These are phyloP conservation scores for Argentina silus DNA, from an alignment of 2,797 vertebrate species.

Conservation along the genomic window DNA sequence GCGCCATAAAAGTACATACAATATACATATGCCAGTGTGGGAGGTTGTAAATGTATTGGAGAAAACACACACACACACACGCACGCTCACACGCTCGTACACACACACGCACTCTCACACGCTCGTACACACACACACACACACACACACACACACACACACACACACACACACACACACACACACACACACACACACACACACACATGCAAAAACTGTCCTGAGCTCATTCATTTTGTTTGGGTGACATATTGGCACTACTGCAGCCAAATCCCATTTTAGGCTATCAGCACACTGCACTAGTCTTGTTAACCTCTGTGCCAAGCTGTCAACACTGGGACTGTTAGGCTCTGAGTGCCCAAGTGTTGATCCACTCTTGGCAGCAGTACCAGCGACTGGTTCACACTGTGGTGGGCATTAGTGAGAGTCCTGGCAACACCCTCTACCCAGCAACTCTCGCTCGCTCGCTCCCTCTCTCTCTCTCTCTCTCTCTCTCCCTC, in stretches of 20 bases:
- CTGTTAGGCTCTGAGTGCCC: background rate
- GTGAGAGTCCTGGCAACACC: conserved; percentile 4
- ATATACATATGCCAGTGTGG: background rate
- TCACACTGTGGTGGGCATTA: conserved; percentile 55
- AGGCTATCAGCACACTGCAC: conserved; percentile 6
- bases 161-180: too few species aligned
- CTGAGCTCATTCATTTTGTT: background rate
- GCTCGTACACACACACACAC: background rate
- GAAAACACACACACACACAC: background rate
- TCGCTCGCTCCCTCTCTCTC: background rate
- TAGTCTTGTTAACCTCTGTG: conserved; percentile 11
- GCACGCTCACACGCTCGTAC: background rate
- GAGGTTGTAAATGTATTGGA: background rate
- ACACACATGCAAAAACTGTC: background rate
- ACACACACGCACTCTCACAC: background rate
- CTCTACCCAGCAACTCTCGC: background rate
- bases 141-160: background rate
- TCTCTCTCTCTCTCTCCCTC: background rate
- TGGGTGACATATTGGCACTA: background rate
- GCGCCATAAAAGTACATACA: background rate
- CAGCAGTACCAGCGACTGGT: conserved; percentile 34
- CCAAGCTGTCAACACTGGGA: background rate
- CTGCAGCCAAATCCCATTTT: conserved; percentile 17
- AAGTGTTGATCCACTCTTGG: conserved; percentile 38
- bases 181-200: too few species aligned